phyloP scores from a whole-genome alignment of 2,797 vertebrate genomes.

The Lophotriccus pileatus region DNA sequence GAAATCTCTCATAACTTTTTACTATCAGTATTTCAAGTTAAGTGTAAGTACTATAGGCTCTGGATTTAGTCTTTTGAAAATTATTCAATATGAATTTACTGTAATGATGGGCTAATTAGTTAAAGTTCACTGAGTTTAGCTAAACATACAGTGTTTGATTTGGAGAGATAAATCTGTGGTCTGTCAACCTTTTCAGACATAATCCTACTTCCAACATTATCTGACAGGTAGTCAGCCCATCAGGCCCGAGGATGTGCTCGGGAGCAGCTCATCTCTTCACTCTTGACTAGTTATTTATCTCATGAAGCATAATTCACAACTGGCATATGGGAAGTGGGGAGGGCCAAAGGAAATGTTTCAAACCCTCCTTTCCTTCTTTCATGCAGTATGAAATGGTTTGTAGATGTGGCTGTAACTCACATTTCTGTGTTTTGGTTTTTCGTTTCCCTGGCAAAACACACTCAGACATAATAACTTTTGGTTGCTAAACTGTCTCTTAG shows the following conservation, averaged over 20 bases:
- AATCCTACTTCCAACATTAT: slow-evolving; percentile 49
- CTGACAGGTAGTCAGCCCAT: slow-evolving; percentile 67
- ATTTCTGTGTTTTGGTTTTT: background rate
- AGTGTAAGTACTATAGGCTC: background rate
- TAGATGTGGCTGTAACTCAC: background rate
- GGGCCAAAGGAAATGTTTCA: background rate
- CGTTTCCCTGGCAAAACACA: background rate
- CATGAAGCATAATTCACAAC: slow-evolving; percentile 34
- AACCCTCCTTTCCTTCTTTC: background rate
- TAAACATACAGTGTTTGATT: slow-evolving; percentile 62
- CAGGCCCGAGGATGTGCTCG: slow-evolving; percentile 48
- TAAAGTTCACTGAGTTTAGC: slow-evolving; percentile 61
- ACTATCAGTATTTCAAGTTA: background rate
- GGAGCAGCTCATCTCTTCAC: slow-evolving; percentile 57
- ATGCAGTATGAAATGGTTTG: background rate
- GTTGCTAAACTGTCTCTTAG: slow-evolving; percentile 21
- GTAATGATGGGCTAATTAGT: slow-evolving; percentile 71
- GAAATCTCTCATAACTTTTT: background rate
- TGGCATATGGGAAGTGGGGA: background rate
- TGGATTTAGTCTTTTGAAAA: background rate
- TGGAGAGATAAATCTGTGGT: slow-evolving; percentile 63
- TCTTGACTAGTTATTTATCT: slow-evolving; percentile 58
- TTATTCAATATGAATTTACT: background rate
- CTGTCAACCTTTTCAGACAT: slow-evolving; percentile 68
- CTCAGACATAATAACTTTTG: background rate